Evolutionary conservation across 2,113 vertebrate species (phyloP).

Genomic region (Hippotragus niger): DNA sequence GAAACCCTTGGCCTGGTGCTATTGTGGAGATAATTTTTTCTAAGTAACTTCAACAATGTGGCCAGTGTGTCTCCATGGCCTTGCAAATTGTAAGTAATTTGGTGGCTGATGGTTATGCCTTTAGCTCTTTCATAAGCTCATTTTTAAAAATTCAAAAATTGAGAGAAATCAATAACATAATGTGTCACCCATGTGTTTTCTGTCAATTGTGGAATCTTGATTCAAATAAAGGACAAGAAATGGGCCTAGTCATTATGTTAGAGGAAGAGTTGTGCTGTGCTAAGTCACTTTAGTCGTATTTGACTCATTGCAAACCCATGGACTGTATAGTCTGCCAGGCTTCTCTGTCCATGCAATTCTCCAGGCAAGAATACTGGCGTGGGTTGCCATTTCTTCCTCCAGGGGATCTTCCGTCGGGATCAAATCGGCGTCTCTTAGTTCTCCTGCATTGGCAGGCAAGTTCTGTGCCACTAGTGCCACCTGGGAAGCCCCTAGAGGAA

Average conservation of each 20-base stretch:
- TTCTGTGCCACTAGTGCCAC: background rate
- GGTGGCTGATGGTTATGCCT: background rate
- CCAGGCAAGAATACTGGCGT: background rate
- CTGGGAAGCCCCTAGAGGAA: background rate
- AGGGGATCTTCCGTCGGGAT: background rate
- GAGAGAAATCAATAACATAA: background rate
- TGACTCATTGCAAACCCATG: background rate
- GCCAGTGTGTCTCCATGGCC: background rate
- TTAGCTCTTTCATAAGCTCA: background rate
- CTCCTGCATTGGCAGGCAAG: background rate
- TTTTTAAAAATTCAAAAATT: background rate
- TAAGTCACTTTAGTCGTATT: background rate
- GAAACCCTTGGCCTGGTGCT: background rate
- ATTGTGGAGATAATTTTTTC: slow-evolving; percentile 33
- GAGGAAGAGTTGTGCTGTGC: background rate
- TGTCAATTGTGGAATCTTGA: background rate
- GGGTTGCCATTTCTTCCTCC: background rate
- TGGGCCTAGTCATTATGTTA: fast-evolving
- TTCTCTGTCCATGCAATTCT: background rate
- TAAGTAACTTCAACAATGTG: background rate
- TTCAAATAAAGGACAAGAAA: background rate
- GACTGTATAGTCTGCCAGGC: background rate
- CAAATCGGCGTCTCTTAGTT: background rate
- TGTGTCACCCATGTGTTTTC: background rate
- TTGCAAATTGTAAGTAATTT: slow-evolving; percentile 27